Evolutionary conservation across 2,888 invertebrate species (phyloP).

Genomic region (Tiliacea citrago): DNA sequence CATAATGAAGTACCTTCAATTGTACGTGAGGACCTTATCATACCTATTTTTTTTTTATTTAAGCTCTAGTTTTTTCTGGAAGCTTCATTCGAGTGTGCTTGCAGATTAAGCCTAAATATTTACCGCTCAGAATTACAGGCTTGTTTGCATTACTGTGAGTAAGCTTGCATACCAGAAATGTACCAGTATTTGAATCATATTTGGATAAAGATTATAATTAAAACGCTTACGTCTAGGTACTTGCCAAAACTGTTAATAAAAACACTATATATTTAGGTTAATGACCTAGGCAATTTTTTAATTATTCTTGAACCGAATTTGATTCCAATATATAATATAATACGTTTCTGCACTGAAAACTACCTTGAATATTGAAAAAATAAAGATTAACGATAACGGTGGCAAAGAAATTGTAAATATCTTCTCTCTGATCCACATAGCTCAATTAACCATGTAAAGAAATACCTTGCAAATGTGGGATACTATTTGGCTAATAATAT

Average conservation of each 20-base stretch:
- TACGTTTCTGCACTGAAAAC: background rate
- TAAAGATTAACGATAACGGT: background rate
- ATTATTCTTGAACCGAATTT: background rate
- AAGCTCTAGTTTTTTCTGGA: constrained; percentile 29
- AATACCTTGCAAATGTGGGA: too few relatives aligned
- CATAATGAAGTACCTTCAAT: constrained; percentile 49
- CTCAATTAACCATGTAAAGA: too few relatives aligned
- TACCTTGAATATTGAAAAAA: background rate
- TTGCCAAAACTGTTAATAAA: background rate
- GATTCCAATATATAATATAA: background rate
- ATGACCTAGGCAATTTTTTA: background rate
- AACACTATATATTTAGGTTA: background rate
- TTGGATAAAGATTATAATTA: background rate
- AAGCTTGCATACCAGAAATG: background rate
- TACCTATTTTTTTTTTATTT: constrained; percentile 45
- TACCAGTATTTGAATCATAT: background rate
- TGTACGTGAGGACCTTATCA: constrained; percentile 24
- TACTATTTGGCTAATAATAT: too few relatives aligned
- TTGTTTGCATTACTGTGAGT: constrained; percentile 21
- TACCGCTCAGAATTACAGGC: constrained; percentile 13
- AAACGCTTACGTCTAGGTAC: background rate
- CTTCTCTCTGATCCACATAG: background rate
- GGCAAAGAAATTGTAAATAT: constrained; percentile 18
- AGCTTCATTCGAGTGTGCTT: constrained; percentile 30
- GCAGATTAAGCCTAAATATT: constrained; percentile 50